Evolutionary conservation across 2,888 invertebrate genomes (phyloP).

Genomic region (Bembecia ichneumoniformis): DNA sequence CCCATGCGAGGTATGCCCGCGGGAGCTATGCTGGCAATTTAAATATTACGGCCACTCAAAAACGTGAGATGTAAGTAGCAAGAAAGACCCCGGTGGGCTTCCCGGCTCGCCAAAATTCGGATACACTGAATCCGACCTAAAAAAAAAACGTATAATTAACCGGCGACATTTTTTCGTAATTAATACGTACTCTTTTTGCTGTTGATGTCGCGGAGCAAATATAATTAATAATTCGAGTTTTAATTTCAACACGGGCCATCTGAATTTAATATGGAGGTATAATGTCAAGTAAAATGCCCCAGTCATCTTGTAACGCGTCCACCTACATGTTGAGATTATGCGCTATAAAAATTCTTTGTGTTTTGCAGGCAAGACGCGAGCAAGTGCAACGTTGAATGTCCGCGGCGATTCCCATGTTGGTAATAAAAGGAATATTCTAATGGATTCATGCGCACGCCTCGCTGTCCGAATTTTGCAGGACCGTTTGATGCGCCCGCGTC

Average conservation of each 20-base stretch:
- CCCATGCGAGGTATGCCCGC: constrained; percentile 69
- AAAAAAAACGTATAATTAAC: constrained; percentile 52
- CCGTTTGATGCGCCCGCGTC: constrained; percentile 70
- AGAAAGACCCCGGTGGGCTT: constrained; percentile 62
- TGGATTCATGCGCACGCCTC: constrained; percentile 66
- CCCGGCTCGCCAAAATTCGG: constrained; percentile 45
- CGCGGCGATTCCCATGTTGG: constrained; percentile 57
- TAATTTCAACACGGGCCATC: constrained; percentile 36
- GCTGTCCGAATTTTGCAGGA: constrained; percentile 65
- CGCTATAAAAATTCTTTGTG: constrained; percentile 48
- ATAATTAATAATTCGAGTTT: constrained; percentile 56
- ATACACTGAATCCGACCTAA: constrained; percentile 53
- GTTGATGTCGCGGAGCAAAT: constrained; percentile 25
- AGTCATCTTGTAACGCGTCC: constrained; percentile 26
- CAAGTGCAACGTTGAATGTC: constrained; percentile 12
- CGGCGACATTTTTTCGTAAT: constrained; percentile 61
- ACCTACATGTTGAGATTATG: constrained; percentile 54
- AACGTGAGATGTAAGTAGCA: constrained; percentile 67
- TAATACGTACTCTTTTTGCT: constrained; percentile 56
- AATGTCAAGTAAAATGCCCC: constrained; percentile 34
- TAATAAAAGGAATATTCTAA: constrained; percentile 67
- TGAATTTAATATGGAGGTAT: constrained; percentile 41
- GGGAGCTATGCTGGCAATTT: constrained; percentile 69
- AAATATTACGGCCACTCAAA: constrained; percentile 70
- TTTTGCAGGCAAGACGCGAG: constrained; percentile 20